A percentile compares a stretch with the other conserved stretches of the same genome.
Conservation (phyloP, 2,113 vertebrate species). For the Pelvicachromis taeniatus region DNA sequence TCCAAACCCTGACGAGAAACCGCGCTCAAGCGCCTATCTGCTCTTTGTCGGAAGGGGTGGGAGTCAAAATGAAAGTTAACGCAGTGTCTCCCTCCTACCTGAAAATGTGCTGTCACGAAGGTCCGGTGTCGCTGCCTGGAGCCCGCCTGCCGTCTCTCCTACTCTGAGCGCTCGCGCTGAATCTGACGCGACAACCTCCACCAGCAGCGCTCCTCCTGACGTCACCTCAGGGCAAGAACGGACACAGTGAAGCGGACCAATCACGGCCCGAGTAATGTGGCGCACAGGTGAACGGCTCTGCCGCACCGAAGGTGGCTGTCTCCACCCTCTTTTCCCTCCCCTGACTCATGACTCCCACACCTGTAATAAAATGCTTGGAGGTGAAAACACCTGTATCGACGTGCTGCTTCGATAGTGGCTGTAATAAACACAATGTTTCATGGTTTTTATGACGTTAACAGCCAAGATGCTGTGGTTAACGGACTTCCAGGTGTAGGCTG, state of each 20-base stretch:
- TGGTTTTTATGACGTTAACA: not conserved
- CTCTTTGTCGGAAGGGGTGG: not conserved
- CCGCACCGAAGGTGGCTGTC: not conserved
- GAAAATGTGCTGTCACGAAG: not conserved
- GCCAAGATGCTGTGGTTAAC: not conserved
- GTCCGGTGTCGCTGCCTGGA: not conserved
- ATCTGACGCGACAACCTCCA: not conserved
- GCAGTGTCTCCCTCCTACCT: conserved; percentile 33
- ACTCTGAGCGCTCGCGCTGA: not conserved
- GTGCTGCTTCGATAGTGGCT: not conserved
- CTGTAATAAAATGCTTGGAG: not conserved
- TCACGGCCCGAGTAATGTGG: not conserved
- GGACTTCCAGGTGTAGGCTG: not conserved
- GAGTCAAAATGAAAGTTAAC: not conserved
- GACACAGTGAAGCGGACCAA: conserved; percentile 19
- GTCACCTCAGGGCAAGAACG: conserved; percentile 23
- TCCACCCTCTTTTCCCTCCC: not conserved
- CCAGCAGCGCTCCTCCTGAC: conserved; percentile 26
- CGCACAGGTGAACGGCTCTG: conserved; percentile 32
- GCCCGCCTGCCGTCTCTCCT: not conserved
- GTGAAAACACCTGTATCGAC: not conserved
- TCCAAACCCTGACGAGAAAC: not conserved
- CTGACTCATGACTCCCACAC: not conserved
- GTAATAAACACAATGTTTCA: not conserved
- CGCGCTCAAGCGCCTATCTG: not conserved